Evolutionary conservation across 30 jellyfish, hydroid and myxozoan genomes (phyloP), one percentile per base, ranked within the genome.

Genomic region (Turritopsis dohrnii): DNA sequence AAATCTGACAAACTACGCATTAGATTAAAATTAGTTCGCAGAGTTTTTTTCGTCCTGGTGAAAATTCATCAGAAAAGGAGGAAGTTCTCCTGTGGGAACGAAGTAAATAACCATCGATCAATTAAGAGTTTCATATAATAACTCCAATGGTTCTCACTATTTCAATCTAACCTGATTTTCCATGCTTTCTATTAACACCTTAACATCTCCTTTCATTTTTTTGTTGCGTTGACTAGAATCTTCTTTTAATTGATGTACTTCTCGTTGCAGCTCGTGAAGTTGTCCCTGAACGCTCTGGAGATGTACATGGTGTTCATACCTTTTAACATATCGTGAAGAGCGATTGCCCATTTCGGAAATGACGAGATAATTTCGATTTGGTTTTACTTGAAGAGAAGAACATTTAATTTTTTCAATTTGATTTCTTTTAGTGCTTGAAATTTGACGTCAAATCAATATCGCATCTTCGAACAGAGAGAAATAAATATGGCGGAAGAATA

Each of bases 201-300:
- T 69, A n/a, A 69, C 19, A n/a, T 69, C 77, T 23, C 31, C 30
- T 69, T 69, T 69, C 31, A n/a, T 69, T n/a, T 21, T 23, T 69
- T 69, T 69, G 30, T 69, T 69, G 0, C 30, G 28, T 27, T 69
- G 31, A 1, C 31, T 21, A 69, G 30, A 23, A 17, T 69, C 77
- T n/a, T 69, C 77, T 69, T 69, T 9, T 1, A n/a, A 16, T 27
- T 69, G 77, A 17, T 21, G 77, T 19, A 69, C 16, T 69, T 69
- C 77, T 0, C 30, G 16, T 19, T 69, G 77, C 77, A 69, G 77
- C 77, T 69, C 77, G 31, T n/a, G 31, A 16, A 69, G 77, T 69
- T 23, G 28, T 19, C 8, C 30, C 77, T 69, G 77, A 17, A 69
- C 77, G 19, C 31, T 27, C 30, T 69, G 31, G 17, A 69, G 77